Base-by-base conservation (phyloP, 1,140 invertebrate genomes). In the Drosophila funebris region DNA sequence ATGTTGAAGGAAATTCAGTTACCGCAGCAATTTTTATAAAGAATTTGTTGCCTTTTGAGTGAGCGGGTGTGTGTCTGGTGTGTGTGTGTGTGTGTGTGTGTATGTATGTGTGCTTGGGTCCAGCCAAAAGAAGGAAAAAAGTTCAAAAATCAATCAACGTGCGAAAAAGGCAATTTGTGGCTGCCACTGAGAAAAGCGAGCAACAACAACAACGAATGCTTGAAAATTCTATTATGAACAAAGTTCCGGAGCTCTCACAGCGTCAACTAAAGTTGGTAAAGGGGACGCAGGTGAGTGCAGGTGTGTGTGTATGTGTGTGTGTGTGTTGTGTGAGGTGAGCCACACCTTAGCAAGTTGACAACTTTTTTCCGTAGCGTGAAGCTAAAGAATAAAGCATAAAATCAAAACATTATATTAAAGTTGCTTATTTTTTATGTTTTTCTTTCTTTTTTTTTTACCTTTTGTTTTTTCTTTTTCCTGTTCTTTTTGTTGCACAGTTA, bases 81-180 rank as follows among this genome's bases (percentile, higher is more conserved):
- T 6, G 16, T 9, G 39, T 39, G 29, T 37, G 24, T 37, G 7
- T 8, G 39, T 33, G 14, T 14, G 18, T 46, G 27, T 37, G 58
- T 44, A 37, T 60, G 48, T 41, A 11, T 20, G n/a, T 43, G 37
- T 62, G 20, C 14, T 8, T 9, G 48, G 27, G 60, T 76, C 66
- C 54, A 70, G 44, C 52, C 48, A 13, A 62, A 64, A 82, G 56
- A 36, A 27, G 43, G 5, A 58, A 72, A 82, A 82, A 82, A 83
- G 64, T 82, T 82, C 61, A 75, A 87, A 84, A 85, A 85, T 85
- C 81, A 85, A 85, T 85, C 81, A 85, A 85, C 71, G 82, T 85
- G 81, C 82, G 81, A 85, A 85, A 85, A 87, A 85, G 82, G 78
- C 81, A 85, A 85, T 85, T 85, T 85, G 81, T 61, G 82, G 81